phyloP scores from a whole-genome alignment of 2,797 vertebrate genomes.

The Oceanodroma leucorhoa region DNA sequence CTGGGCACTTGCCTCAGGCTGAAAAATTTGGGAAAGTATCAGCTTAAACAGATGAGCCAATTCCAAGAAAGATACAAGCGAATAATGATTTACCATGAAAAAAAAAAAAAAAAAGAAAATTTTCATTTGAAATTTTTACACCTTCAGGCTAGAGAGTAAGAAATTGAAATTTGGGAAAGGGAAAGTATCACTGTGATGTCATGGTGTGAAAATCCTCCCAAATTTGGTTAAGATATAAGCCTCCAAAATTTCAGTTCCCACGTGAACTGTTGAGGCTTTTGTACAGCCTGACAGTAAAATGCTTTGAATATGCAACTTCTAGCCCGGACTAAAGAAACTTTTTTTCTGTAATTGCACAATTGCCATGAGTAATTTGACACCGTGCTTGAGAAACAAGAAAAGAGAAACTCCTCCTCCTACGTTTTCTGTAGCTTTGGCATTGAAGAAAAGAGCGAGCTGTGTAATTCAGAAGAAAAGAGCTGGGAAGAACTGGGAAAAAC shows the following conservation, averaged over 20 bases:
- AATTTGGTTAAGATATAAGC: not conserved
- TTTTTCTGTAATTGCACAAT: slow-evolving; percentile 3
- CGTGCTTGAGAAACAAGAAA: not conserved
- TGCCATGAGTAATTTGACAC: slow-evolving; percentile 19
- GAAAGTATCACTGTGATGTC: not conserved
- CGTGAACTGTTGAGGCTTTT: not conserved
- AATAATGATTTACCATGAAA: not conserved
- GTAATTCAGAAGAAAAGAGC: not conserved
- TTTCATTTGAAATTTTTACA: not conserved
- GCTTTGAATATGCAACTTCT: not conserved
- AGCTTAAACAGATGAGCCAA: not conserved
- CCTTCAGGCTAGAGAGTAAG: not conserved
- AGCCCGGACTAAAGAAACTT: not conserved
- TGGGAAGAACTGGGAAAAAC: not conserved
- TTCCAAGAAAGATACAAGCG: not conserved
- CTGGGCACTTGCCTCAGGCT: not conserved
- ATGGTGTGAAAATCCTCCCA: not conserved
- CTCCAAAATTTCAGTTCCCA: not conserved
- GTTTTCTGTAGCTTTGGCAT: not conserved
- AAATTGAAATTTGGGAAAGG: not conserved
- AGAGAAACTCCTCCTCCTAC: not conserved
- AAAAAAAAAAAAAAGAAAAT: not conserved
- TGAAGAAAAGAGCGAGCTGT: not conserved
- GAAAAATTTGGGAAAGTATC: not conserved
- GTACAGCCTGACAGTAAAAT: not conserved